phyloP scores from a whole-genome alignment of 2,888 invertebrate genomes.

The Charanyca ferruginea region DNA sequence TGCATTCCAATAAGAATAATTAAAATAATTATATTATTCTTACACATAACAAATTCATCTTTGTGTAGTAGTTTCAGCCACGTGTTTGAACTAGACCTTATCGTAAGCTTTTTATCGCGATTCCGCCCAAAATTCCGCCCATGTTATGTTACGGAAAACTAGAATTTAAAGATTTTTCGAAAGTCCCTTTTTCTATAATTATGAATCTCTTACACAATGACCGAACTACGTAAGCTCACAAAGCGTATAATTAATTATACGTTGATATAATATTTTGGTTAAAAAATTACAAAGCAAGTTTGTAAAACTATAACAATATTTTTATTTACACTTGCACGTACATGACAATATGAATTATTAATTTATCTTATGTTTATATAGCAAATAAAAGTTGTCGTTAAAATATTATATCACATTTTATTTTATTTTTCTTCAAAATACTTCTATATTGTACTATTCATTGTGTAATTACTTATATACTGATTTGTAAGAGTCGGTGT shows the following conservation, averaged over 20 bases:
- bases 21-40: slow-evolving; percentile 2
- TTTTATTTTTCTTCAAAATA: slow-evolving; percentile 53
- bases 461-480: slow-evolving; percentile 42
- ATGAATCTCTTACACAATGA: not conserved
- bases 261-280: not conserved
- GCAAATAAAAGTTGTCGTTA: slow-evolving; percentile 55
- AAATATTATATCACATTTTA: slow-evolving; percentile 70
- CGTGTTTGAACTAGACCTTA: not conserved
- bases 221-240: not conserved
- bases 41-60: not conserved
- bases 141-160: not conserved
- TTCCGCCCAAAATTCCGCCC: not conserved
- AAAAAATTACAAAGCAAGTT: slow-evolving; percentile 15
- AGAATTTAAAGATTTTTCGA: not conserved
- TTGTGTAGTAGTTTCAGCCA: not conserved
- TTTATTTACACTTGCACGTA: slow-evolving; percentile 50
- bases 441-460: slow-evolving; percentile 57
- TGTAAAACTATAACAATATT: slow-evolving; percentile 23
- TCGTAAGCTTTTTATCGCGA: not conserved
- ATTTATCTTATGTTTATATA: slow-evolving; percentile 54
- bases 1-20: slow-evolving; percentile 5
- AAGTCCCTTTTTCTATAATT: slow-evolving; percentile 9
- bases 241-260: not conserved
- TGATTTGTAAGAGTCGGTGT: slow-evolving; percentile 44
- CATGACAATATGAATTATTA: slow-evolving; percentile 35